A percentile compares a stretch with the other conserved stretches of the same genome.
These are phyloP conservation scores for Aplysina aerophoba DNA, from an alignment of 37 sponge, comb jelly and placozoan species.

Conservation along the genomic window DNA sequence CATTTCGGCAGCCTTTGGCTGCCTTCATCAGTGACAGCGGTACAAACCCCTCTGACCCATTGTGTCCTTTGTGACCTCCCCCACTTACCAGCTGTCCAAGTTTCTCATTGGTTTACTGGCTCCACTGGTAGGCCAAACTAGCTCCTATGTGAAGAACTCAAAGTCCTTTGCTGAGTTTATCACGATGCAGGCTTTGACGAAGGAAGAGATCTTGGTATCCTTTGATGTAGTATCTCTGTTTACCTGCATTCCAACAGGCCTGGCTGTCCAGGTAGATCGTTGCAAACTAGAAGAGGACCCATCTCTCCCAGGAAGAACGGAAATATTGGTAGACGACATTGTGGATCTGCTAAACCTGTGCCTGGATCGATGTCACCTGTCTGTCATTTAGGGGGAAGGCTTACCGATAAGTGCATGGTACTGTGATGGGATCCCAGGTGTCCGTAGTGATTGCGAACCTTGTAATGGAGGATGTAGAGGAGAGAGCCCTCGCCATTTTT, in stretches of 20 bases:
- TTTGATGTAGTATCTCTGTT: constrained; percentile 11
- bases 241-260: not conserved
- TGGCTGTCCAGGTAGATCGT: not conserved
- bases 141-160: not conserved
- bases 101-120: not conserved
- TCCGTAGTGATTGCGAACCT: no score
- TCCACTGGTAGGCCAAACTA: constrained; percentile 29
- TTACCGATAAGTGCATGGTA: no score
- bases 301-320: not conserved
- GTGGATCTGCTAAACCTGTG: no score
- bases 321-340: not conserved
- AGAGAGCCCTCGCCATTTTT: not conserved
- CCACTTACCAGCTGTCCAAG: constrained; percentile 38
- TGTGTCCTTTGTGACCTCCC: constrained; percentile 22
- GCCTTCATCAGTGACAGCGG: no score
- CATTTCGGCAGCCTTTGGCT: no score
- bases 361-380: no score
- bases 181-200: not conserved
- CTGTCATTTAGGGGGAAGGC: no score
- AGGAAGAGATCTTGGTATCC: not conserved
- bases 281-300: not conserved
- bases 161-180: not conserved
- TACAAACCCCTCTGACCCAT: constrained; percentile 12
- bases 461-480: not conserved
- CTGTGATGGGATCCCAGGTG: no score